Evolutionary conservation across 2,113 vertebrate genomes (phyloP).

Genomic region (Geococcyx californianus): DNA sequence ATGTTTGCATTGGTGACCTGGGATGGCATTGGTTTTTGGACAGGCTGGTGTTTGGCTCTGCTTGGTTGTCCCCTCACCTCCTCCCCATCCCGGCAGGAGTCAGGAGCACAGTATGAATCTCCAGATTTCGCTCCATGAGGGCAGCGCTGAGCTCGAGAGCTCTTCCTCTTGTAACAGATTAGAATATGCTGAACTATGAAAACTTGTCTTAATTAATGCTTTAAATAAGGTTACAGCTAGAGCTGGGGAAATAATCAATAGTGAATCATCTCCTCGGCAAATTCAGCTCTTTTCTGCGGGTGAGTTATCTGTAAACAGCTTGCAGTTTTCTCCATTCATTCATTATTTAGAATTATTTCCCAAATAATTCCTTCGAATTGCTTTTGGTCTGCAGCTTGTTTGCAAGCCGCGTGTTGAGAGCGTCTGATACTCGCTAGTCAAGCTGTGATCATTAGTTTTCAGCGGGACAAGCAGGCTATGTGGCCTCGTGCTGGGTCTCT

Average conservation of each 20-base stretch:
- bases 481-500: neutral
- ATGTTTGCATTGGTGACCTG: fast-evolving
- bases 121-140: neutral
- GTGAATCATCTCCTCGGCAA: constrained; percentile 48
- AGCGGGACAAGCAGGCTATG: neutral
- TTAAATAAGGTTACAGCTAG: constrained; percentile 54
- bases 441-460: neutral
- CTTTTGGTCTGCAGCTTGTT: constrained; percentile 43
- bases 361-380: constrained; percentile 42
- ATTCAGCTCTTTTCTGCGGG: constrained; percentile 44
- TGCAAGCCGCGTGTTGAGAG: neutral
- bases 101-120: neutral
- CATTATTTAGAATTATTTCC: constrained; percentile 70
- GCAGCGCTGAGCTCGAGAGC: neutral
- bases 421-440: neutral
- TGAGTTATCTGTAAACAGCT: constrained; percentile 57
- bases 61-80: neutral
- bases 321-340: constrained; percentile 40
- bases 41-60: neutral
- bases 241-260: constrained; percentile 63
- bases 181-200: constrained; percentile 56
- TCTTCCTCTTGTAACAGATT: neutral
- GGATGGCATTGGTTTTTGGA: fast-evolving
- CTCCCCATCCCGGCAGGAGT: neutral
- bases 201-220: constrained; percentile 65